A percentile compares a stretch with the other conserved stretches of the same genome.
phyloP scores from a whole-genome alignment of 2,888 invertebrate genomes.

The Drosophila gaucha region DNA sequence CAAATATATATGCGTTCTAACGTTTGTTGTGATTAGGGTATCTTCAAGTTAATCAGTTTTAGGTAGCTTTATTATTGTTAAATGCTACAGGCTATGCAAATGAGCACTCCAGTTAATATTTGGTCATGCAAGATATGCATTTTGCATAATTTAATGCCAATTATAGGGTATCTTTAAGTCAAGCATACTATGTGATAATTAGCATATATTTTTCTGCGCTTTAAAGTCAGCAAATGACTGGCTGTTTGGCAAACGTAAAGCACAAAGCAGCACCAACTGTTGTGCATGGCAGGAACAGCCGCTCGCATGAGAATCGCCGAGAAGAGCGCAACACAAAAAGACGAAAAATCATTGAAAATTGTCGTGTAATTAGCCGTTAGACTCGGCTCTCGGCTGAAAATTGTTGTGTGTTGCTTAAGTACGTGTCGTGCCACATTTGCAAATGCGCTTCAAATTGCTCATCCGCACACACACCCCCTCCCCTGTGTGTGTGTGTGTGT shows the following conservation, averaged over 20 bases:
- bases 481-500: constrained; percentile 23
- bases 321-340: constrained; percentile 13
- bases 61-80: neutral
- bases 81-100: neutral
- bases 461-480: constrained; percentile 34
- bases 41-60: neutral
- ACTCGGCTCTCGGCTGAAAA: constrained; percentile 27
- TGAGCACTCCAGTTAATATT: neutral
- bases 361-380: constrained; percentile 57
- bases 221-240: constrained; percentile 23
- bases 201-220: constrained; percentile 1
- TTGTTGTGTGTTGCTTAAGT: constrained; percentile 52
- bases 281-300: neutral
- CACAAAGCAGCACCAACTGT: constrained; percentile 32
- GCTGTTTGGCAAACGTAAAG: constrained; percentile 29
- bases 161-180: neutral
- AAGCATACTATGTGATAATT: neutral
- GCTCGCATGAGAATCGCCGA: constrained; percentile 10
- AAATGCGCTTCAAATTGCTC: constrained; percentile 63
- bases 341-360: constrained; percentile 49
- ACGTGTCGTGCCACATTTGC: constrained; percentile 63
- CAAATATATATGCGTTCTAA: neutral
- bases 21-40: neutral
- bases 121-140: too few relatives aligned
- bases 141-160: too few relatives aligned